phyloP scores from a whole-genome alignment of 2,888 invertebrate species.

The Cloeon dipterum region DNA sequence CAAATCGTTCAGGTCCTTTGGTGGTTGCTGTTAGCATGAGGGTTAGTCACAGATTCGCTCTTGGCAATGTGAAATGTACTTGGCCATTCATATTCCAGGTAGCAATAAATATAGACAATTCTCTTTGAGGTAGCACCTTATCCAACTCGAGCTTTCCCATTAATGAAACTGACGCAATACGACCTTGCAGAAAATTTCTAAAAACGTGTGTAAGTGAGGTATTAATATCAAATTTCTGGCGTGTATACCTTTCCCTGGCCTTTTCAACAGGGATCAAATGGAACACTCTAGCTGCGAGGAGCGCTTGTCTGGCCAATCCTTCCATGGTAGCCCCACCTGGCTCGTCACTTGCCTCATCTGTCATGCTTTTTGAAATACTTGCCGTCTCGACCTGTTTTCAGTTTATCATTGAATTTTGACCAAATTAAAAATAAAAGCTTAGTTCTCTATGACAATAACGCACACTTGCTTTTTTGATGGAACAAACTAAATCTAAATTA shows the following conservation, averaged over 20 bases:
- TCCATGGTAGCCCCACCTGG: constrained; percentile 23
- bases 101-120: constrained; percentile 70
- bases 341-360: no score
- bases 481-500: no score
- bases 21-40: constrained; percentile 22
- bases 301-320: constrained; percentile 45
- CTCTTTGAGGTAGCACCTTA: constrained; percentile 63
- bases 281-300: constrained; percentile 56
- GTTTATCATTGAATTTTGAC: no score
- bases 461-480: no score
- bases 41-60: no score
- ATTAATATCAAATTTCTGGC: no score
- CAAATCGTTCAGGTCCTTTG: constrained; percentile 59
- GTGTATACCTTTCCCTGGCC: constrained; percentile 53
- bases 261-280: constrained; percentile 63
- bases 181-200: constrained; percentile 58
- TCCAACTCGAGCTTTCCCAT: constrained; percentile 67
- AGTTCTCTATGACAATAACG: no score
- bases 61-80: constrained; percentile 25
- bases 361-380: no score
- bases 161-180: constrained; percentile 55
- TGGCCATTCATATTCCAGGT: constrained; percentile 97
- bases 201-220: constrained; percentile 8
- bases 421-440: no score
- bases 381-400: no score